Evolutionary conservation across 2,113 vertebrate genomes (phyloP).

Genomic region (Gnathonemus echidnorhynchus): DNA sequence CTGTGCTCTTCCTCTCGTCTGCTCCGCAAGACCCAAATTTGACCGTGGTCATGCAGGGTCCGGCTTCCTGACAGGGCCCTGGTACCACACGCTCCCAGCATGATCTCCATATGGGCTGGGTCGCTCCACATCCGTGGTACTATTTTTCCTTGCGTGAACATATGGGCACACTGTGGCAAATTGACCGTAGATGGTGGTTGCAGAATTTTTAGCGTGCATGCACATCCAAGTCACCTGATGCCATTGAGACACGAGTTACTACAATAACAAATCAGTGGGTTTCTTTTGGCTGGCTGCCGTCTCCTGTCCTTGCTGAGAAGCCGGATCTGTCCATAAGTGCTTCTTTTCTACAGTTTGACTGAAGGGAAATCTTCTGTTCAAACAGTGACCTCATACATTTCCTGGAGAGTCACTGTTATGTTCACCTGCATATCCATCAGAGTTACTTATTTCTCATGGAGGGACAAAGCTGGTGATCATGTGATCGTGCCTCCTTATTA

Average conservation of each 20-base stretch:
- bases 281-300: neutral
- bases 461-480: neutral
- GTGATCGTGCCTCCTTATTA: neutral
- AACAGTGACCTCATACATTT: neutral
- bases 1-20: neutral
- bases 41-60: neutral
- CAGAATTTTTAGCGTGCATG: neutral
- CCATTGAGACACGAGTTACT: neutral
- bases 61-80: neutral
- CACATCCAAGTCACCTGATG: neutral
- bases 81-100: slow-evolving; percentile 33
- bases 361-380: neutral
- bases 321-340: neutral
- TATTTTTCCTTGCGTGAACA: slow-evolving; percentile 51
- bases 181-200: slow-evolving; percentile 49
- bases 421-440: neutral
- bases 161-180: slow-evolving; percentile 61
- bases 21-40: slow-evolving; percentile 21
- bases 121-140: slow-evolving; percentile 48
- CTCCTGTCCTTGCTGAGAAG: neutral
- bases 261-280: neutral
- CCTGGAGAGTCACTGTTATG: neutral
- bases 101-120: slow-evolving; percentile 57
- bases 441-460: neutral
- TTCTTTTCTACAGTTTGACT: neutral